These are phyloP conservation scores for Oplegnathus fasciatus DNA, from an alignment of 2,113 vertebrate genomes.

Conservation along the genomic window DNA sequence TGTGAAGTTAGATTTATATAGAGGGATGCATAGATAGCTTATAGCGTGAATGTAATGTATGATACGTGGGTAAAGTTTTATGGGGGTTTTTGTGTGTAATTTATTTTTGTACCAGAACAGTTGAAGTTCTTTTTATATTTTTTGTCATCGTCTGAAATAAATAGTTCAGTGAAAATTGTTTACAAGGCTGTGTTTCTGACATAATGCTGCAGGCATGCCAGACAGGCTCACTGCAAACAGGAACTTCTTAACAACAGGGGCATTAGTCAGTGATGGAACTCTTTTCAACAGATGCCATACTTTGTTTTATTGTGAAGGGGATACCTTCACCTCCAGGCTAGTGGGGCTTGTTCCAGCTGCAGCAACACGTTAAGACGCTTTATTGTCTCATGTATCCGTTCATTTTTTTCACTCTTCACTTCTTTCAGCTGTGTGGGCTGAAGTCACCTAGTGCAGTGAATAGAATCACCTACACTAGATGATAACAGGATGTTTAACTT, in stretches of 20 bases:
- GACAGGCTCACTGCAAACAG: slow-evolving; percentile 51
- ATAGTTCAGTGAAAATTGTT: slow-evolving; percentile 13
- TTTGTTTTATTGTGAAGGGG: slow-evolving; percentile 68
- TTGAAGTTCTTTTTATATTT: slow-evolving; percentile 27
- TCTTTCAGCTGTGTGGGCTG: slow-evolving; percentile 40
- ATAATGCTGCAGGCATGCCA: slow-evolving; percentile 39
- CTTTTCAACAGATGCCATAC: slow-evolving; percentile 54
- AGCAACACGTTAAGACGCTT: slow-evolving; percentile 71
- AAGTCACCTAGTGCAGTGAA: slow-evolving; percentile 35
- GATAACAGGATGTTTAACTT: slow-evolving; percentile 66
- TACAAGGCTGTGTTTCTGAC: slow-evolving; percentile 15
- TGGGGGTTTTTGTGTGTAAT: slow-evolving; percentile 39
- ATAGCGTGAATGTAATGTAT: slow-evolving; percentile 24
- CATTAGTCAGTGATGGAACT: slow-evolving; percentile 62
- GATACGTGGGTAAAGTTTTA: slow-evolving; percentile 16
- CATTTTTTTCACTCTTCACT: slow-evolving; percentile 47
- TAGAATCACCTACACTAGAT: slow-evolving; percentile 60
- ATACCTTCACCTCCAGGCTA: slow-evolving; percentile 69
- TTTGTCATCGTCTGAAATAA: slow-evolving; percentile 54
- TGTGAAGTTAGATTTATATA: slow-evolving; percentile 39
- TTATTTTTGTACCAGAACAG: slow-evolving; percentile 63
- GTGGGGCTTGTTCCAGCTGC: slow-evolving; percentile 62
- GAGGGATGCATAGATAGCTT: slow-evolving; percentile 5
- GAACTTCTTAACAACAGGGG: slow-evolving; percentile 67
- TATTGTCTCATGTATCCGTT: slow-evolving; percentile 66